Conservation (phyloP, 2,113 vertebrate species). For the Guaruba guarouba region DNA sequence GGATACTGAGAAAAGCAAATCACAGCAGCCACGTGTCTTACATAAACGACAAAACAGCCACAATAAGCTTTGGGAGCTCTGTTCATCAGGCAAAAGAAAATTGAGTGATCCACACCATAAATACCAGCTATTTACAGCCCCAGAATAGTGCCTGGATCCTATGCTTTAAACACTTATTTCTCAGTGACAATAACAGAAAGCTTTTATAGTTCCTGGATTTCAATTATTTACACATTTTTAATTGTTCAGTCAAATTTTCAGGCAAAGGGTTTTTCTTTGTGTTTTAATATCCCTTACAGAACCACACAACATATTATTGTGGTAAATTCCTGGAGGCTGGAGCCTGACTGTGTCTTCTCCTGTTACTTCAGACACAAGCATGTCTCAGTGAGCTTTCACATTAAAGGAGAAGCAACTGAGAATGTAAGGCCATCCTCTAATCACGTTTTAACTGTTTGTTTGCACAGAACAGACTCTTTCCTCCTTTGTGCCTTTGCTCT, state of each 20-base stretch:
- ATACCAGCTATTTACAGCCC: slow-evolving; percentile 6
- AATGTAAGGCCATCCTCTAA: not conserved
- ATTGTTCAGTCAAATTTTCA: slow-evolving; percentile 1
- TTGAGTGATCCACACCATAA: slow-evolving; percentile 9
- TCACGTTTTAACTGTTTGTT: not conserved
- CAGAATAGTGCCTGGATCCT: not conserved
- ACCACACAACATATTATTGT: not conserved
- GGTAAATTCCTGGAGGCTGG: not conserved
- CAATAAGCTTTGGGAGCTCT: slow-evolving; percentile 25
- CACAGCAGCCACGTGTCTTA: slow-evolving; percentile 55
- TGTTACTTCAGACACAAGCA: not conserved
- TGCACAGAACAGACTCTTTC: not conserved
- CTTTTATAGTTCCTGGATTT: not conserved
- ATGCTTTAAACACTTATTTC: not conserved
- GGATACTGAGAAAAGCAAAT: slow-evolving; percentile 68
- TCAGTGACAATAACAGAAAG: not conserved
- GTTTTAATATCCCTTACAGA: not conserved
- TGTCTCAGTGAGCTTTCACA: not conserved
- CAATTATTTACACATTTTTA: slow-evolving; percentile 6
- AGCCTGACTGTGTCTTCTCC: not conserved
- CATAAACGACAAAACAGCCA: slow-evolving; percentile 40
- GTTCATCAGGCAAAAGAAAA: slow-evolving; percentile 50
- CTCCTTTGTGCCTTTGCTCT: not conserved
- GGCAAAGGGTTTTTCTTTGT: not conserved
- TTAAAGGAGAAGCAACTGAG: not conserved